Conservation (phyloP, 2,113 vertebrate genomes). For the Tetrax tetrax region DNA sequence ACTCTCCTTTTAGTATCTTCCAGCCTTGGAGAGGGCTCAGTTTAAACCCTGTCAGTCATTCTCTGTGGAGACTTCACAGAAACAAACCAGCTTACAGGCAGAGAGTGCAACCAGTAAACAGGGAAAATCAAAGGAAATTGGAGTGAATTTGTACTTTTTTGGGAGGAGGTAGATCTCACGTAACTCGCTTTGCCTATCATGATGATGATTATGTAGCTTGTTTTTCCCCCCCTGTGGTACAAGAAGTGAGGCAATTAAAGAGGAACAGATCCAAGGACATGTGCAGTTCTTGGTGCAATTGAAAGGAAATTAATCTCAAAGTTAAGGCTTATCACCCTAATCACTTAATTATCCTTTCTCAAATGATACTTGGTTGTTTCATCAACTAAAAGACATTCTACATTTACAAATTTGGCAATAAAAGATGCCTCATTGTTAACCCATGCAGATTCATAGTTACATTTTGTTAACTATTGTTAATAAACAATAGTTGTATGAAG, state of each 20-base stretch:
- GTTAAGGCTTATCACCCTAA: not conserved
- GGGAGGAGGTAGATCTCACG: not conserved
- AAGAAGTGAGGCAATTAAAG: not conserved
- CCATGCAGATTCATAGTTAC: not conserved
- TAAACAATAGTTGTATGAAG: not conserved
- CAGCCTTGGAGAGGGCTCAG: not conserved
- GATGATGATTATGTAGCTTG: not conserved
- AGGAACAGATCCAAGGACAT: not conserved
- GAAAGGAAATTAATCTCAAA: not conserved
- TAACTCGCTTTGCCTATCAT: fast-evolving
- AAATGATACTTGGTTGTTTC: not conserved
- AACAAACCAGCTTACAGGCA: not conserved
- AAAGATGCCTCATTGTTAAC: not conserved
- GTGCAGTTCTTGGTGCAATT: not conserved
- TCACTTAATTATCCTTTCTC: not conserved
- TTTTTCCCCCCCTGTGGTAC: not conserved
- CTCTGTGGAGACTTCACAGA: not conserved
- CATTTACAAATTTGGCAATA: not conserved
- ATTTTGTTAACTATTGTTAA: not conserved
- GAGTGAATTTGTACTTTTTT: fast-evolving
- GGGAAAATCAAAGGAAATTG: not conserved
- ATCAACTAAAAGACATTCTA: not conserved
- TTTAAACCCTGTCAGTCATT: not conserved
- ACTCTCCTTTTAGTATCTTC: not conserved
- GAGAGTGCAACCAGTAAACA: not conserved